phyloP scores from a whole-genome alignment of 1,140 invertebrate genomes.

The Drosophila carrolli region DNA sequence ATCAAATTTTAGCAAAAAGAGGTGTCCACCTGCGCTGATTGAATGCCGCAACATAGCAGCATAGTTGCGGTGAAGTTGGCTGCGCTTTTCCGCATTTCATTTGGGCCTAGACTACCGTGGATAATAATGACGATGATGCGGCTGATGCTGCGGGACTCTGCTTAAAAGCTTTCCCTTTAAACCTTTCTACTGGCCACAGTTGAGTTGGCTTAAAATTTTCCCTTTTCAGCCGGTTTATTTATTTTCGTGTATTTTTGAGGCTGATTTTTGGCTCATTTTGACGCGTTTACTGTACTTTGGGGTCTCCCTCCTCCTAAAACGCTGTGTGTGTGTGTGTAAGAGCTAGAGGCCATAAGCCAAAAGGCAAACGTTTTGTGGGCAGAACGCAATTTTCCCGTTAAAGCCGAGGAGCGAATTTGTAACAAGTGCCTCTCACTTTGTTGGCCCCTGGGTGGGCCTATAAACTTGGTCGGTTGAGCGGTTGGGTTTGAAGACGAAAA shows the following conservation, averaged over 20 bases:
- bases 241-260: conserved; percentile 22
- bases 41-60: conserved; percentile 34
- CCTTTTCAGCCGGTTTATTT: conserved; percentile 25
- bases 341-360: conserved; percentile 37
- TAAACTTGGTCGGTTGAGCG: conserved; percentile 20
- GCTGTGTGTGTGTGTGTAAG: not conserved
- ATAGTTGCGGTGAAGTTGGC: conserved; percentile 21
- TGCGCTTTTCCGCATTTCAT: conserved; percentile 25
- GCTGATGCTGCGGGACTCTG: conserved; percentile 16
- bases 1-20: not conserved
- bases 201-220: conserved; percentile 21
- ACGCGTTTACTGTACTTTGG: conserved; percentile 42
- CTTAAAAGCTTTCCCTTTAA: conserved; percentile 43
- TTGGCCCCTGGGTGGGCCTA: conserved; percentile 30
- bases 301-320: not conserved
- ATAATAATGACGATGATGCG: conserved; percentile 21
- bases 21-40: conserved; percentile 6
- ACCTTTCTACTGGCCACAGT: conserved; percentile 5
- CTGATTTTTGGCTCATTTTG: conserved; percentile 21
- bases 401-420: conserved; percentile 33
- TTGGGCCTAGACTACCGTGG: not conserved
- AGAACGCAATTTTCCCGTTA: conserved; percentile 45
- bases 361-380: conserved; percentile 49
- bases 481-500: conserved; percentile 35
- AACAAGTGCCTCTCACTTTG: conserved; percentile 53